phyloP scores from a whole-genome alignment of 2,797 vertebrate species.

The Sebastes trivittatus region DNA sequence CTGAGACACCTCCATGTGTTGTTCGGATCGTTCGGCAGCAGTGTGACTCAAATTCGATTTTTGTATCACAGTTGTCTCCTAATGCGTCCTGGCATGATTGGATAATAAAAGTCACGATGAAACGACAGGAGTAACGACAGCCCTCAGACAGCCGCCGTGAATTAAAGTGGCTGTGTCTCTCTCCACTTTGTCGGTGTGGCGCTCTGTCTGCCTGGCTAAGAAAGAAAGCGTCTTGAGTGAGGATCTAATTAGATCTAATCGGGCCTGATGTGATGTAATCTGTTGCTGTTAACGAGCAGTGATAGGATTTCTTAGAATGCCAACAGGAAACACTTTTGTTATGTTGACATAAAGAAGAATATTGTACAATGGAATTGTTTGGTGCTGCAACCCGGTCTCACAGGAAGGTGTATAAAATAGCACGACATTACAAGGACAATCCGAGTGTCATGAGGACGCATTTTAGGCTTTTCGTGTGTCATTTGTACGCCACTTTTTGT shows the following conservation, averaged over 20 bases:
- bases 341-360: not conserved
- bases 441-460: too few species aligned
- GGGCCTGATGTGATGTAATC: conserved; percentile 41
- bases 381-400: too few species aligned
- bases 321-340: not conserved
- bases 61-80: conserved; percentile 22
- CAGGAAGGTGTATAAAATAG: too few species aligned
- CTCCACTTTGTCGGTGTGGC: not conserved
- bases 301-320: conserved; percentile 48
- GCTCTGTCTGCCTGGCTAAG: conserved; percentile 10
- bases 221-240: conserved; percentile 47
- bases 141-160: conserved; percentile 21
- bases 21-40: conserved; percentile 17
- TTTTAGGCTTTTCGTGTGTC: too few species aligned
- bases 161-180: conserved; percentile 21
- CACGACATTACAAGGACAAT: too few species aligned
- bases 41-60: conserved; percentile 52
- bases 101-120: conserved; percentile 50
- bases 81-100: conserved; percentile 48
- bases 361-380: not conserved
- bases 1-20: conserved; percentile 15
- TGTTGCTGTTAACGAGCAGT: conserved; percentile 7
- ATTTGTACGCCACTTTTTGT: too few species aligned
- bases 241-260: conserved; percentile 56
- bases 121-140: conserved; percentile 20